Conservation (phyloP, 1,140 invertebrate species). For the Drosophila pruinosa region DNA sequence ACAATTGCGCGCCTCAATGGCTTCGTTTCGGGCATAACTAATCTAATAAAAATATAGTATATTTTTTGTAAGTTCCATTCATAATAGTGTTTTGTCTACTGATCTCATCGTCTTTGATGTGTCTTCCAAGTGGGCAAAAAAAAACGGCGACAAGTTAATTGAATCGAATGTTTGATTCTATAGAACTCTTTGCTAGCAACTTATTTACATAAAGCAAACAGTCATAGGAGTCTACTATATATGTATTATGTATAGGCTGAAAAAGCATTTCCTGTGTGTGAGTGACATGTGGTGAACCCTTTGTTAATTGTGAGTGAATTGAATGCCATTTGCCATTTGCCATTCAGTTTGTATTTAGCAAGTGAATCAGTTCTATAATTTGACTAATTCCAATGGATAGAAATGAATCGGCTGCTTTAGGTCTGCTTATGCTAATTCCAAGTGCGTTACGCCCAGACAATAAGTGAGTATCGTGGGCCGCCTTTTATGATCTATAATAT, state of each 20-base stretch:
- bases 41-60: neutral
- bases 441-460: conserved; percentile 43
- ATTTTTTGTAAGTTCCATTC: neutral
- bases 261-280: conserved; percentile 34
- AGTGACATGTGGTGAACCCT: conserved; percentile 12
- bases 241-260: neutral
- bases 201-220: neutral
- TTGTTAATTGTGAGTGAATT: conserved; percentile 46
- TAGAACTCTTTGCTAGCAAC: neutral
- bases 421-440: conserved; percentile 70
- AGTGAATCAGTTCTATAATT: conserved; percentile 70
- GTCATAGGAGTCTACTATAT: neutral
- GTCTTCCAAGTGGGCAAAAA: neutral
- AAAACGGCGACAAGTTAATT: conserved; percentile 21
- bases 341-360: conserved; percentile 41
- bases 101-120: conserved; percentile 26
- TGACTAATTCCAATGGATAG: conserved; percentile 70
- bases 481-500: conserved; percentile 32
- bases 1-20: neutral
- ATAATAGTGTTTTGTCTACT: conserved; percentile 20
- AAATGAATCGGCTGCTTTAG: conserved; percentile 62
- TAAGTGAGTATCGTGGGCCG: conserved; percentile 36
- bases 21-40: neutral
- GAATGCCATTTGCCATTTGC: conserved; percentile 31
- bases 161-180: conserved; percentile 27